Base-by-base conservation (phyloP, 1,140 invertebrate genomes). In the Drosophila varians region DNA sequence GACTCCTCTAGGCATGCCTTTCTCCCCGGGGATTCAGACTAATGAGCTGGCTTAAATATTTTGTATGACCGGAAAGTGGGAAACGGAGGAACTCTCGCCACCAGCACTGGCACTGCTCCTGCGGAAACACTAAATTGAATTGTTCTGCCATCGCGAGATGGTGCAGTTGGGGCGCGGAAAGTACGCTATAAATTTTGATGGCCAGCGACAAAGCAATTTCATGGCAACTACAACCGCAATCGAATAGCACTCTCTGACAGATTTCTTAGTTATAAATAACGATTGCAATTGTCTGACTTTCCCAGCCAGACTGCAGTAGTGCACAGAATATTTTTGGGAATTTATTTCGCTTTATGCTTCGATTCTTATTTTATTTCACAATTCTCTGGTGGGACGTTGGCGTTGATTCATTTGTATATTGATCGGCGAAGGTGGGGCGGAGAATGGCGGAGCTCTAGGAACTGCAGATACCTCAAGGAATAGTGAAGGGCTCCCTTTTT, bases 21-120 rank as follows among this genome's bases (percentile, higher is more conserved):
- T 16, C 51, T 55, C 51, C 36, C 40, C 4, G 12, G 62, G 46
- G 16, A 34, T 45, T 40, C 38, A 19, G 40, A 49, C 82, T 82
- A 87, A 87, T 86, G 74, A 87, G 56, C 65, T 68, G 48, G 26
- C 77, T 82, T 64, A 87, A 82, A 70, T 77, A 71, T 82, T 80
- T 56, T 64, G 55, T 42, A 34, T 9, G 38, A 25, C 58, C 45
- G 48, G 38, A 52, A 43, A 53, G 11, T 48, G 45, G 31, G 7
- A 23, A 21, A 11, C 28, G 11, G 28, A 31, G 28, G 12, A 16
- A 21, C 2, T 21, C 21, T 2, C 21, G 21, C 2, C 21, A 2
- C 21, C 21, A 21, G 2, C 21, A 2, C 21, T n/a, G n/a, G 36
- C 3, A 16, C 36, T 38, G 36, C 25, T 52, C 40, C 11, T 23